Conservation (phyloP, 2,113 vertebrate genomes). For the Progne subis region DNA sequence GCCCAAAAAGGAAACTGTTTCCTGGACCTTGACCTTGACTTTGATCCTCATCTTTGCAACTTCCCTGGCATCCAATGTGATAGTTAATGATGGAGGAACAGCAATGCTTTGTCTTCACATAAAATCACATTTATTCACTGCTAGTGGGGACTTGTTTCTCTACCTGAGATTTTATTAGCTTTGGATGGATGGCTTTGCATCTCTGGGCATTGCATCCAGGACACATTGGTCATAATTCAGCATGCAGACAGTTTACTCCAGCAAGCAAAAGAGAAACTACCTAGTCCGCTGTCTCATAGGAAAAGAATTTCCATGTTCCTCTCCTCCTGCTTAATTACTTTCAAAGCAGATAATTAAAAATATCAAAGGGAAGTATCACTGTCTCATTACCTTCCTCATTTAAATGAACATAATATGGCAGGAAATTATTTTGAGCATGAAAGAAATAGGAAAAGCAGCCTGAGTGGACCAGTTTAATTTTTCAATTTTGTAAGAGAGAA, state of each 20-base stretch:
- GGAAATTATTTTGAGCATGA: constrained; percentile 64
- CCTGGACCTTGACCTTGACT: no score
- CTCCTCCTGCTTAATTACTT: not conserved
- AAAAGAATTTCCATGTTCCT: not conserved
- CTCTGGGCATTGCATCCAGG: not conserved
- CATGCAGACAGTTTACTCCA: not conserved
- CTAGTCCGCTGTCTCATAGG: not conserved
- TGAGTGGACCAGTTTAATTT: not conserved
- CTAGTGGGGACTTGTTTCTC: not conserved
- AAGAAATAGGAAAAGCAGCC: constrained; percentile 3
- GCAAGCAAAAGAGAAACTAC: not conserved
- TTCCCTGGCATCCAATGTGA: not conserved
- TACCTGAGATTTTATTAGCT: not conserved
- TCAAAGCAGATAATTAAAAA: constrained; percentile 65
- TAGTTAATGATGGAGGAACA: not conserved
- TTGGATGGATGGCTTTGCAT: not conserved
- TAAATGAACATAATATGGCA: constrained; percentile 65
- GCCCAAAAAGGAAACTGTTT: not conserved
- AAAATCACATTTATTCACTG: not conserved
- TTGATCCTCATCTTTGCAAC: not conserved
- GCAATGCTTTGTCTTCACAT: not conserved
- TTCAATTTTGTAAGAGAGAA: constrained; percentile 60
- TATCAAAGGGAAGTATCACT: constrained; percentile 63
- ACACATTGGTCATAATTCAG: not conserved
- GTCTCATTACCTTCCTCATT: constrained; percentile 66